Conservation (phyloP, 2,113 vertebrate species). For the Martes martes region DNA sequence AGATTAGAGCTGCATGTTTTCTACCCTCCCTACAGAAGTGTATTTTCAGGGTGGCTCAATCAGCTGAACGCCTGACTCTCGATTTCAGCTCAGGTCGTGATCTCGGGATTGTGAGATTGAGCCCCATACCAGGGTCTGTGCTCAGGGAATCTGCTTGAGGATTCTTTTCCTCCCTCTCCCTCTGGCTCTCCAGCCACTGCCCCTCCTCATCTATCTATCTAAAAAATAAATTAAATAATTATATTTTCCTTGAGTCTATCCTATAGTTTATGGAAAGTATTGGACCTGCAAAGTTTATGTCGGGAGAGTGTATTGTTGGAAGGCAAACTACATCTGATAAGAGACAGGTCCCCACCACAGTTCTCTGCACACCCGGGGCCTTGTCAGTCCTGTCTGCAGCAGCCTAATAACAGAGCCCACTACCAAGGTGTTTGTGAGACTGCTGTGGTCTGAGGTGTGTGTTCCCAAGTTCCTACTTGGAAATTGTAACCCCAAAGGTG, state of each 20-base stretch:
- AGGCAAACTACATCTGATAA: background rate
- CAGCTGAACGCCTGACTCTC: background rate
- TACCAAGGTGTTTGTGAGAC: background rate
- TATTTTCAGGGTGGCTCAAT: background rate
- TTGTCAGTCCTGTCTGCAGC: background rate
- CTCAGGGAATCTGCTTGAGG: too few species aligned
- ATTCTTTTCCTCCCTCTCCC: too few species aligned
- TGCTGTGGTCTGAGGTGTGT: background rate
- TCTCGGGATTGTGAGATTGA: too few species aligned
- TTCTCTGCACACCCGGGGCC: background rate
- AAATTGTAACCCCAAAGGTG: background rate
- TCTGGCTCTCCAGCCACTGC: too few species aligned
- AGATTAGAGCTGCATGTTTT: background rate
- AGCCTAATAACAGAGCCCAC: background rate
- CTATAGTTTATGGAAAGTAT: background rate
- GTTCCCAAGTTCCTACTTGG: background rate
- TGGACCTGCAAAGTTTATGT: background rate
- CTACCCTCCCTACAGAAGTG: background rate
- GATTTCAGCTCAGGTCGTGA: too few species aligned
- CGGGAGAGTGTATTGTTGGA: background rate
- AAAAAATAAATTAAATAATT: background rate
- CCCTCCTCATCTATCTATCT: too few species aligned
- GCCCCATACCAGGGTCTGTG: too few species aligned
- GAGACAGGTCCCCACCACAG: background rate
- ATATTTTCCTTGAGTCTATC: background rate